Base-by-base conservation (phyloP, 2,888 invertebrate species). In the Dryobota labecula region DNA sequence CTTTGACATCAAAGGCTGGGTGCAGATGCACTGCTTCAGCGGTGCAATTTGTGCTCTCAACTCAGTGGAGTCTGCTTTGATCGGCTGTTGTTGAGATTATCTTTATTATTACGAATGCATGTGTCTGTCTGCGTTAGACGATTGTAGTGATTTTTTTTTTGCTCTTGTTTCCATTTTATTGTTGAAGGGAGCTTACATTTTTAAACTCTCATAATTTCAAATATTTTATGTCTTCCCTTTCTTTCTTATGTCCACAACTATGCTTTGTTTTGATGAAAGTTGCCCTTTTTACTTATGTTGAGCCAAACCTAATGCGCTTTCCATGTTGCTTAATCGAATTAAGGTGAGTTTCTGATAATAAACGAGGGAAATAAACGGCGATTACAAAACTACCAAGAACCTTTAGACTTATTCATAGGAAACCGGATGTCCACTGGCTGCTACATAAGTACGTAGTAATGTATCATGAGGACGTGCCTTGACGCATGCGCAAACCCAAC, bases 21-120 rank as follows among this genome's bases (percentile, higher is more conserved):
- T 67, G 64, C 75, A 75, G 60, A 72, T 82, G 77, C 74, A 63
- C 57, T 74, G 79, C 86, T 84, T 84, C 71, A 61, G 79, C 78
- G 70, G 47, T 82, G 86, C 84, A 84, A 63, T 78, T 60, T 78
- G 78, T 84, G 84, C 78, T 78, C 76, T 79, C 82, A 85, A 78
- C 82, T 74, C 84, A 80, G 64, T 79, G 84, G 84, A 72, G 78
- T 54, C 61, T 33, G 64, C 84, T 85, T 84, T 84, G 84, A 84
- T 84, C 79, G 71, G 38, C 27, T 30, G 41, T 67, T 70, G 73
- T 56, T 60, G 61, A 63, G 70, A 65, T 76, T 75, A 80, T 80
- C 83, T 69, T 70, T 83, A 74, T 80, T 80, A 78, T 80, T 78
- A 68, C 78, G 62, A 78, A 56, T 78, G 70, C 60, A 64, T 11